Conservation (phyloP, 2,113 vertebrate genomes). For the Phalacrocorax carbo region DNA sequence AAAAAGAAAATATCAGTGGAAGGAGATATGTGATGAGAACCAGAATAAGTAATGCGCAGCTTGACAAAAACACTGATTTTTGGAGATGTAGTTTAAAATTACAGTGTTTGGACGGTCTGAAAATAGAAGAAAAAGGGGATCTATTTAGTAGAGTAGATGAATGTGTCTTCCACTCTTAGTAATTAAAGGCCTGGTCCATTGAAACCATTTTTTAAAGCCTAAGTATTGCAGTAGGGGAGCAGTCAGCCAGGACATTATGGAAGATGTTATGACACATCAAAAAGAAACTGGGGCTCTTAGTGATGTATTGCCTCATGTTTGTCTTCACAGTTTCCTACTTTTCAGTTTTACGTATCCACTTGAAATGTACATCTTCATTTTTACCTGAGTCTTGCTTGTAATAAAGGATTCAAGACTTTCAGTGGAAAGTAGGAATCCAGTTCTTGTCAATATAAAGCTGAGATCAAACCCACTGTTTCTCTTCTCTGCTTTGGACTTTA, state of each 20-base stretch:
- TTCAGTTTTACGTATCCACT: not conserved
- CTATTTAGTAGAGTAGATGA: not conserved
- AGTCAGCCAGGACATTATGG: not conserved
- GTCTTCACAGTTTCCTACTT: not conserved
- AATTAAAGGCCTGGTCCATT: not conserved
- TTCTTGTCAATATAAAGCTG: not conserved
- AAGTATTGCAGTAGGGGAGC: not conserved
- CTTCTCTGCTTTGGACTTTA: not conserved
- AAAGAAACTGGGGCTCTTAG: not conserved
- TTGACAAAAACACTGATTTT: not conserved
- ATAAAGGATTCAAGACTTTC: not conserved
- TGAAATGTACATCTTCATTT: not conserved
- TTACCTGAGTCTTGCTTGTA: not conserved
- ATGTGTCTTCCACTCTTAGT: not conserved
- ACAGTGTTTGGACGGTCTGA: not conserved
- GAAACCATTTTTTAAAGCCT: not conserved
- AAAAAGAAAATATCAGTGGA: not conserved
- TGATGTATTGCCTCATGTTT: not conserved
- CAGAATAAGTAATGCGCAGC: not conserved
- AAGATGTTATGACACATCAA: not conserved
- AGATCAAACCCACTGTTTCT: not conserved
- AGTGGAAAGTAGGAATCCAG: not conserved
- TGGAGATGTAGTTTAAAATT: not conserved
- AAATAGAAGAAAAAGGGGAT: not conserved
- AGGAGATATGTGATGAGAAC: not conserved